These are phyloP conservation scores for Sebastes alutus DNA, from an alignment of 2,797 vertebrate genomes.

Conservation along the genomic window DNA sequence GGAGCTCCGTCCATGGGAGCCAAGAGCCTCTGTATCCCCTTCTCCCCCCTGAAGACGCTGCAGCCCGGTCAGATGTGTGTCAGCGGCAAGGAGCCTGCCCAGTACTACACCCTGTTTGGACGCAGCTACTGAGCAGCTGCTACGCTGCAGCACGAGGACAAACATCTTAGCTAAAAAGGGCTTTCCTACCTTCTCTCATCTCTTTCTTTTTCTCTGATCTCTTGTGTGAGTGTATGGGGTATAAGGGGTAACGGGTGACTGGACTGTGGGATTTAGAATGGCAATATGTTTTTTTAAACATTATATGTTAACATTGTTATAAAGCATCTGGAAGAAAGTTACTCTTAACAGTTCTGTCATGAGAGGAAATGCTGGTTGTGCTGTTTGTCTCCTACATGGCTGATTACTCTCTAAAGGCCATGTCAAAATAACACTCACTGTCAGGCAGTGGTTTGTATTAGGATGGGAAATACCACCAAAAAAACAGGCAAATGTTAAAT, in stretches of 20 bases:
- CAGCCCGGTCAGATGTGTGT: constrained; percentile 88
- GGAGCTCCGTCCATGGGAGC: constrained; percentile 98
- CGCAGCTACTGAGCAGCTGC: constrained; percentile 89
- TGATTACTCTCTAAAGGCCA: not conserved
- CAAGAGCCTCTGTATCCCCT: constrained; percentile 97
- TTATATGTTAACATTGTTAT: not conserved
- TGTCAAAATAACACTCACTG: not conserved
- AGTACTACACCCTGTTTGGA: constrained; percentile 95
- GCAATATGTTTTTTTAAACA: constrained; percentile 9
- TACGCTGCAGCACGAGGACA: not conserved
- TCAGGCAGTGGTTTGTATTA: not conserved
- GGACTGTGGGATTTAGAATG: constrained; percentile 6
- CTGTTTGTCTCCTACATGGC: not conserved
- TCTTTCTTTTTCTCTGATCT: not conserved
- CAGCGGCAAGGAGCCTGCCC: constrained; percentile 90
- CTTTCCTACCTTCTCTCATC: constrained; percentile 21
- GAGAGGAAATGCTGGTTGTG: not conserved
- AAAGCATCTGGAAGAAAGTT: not conserved
- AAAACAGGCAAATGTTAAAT: not conserved
- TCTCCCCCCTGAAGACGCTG: constrained; percentile 88
- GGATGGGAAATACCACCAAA: not conserved
- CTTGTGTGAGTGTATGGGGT: not conserved
- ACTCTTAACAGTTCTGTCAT: not conserved
- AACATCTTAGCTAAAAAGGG: constrained; percentile 43
- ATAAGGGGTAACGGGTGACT: not conserved